These are phyloP conservation scores for Haliclystus octoradiatus DNA, from an alignment of 30 jellyfish, hydroid and myxozoan genomes.

Conservation along the genomic window DNA sequence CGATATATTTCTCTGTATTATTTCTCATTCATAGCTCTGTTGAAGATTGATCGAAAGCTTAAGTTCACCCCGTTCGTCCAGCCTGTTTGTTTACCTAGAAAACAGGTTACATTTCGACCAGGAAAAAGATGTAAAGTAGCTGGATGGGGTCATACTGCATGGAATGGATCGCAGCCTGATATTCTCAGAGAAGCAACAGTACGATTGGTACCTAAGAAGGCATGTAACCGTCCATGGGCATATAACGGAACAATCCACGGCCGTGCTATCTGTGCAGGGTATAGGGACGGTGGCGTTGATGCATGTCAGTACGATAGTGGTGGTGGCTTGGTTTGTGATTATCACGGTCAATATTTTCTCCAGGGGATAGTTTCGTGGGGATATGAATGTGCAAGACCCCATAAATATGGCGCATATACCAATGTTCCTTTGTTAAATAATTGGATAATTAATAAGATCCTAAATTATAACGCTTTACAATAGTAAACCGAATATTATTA, in stretches of 20 bases:
- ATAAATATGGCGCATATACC: constrained; percentile 72
- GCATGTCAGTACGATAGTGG: constrained; percentile 97
- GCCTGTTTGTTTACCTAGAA: constrained; percentile 62
- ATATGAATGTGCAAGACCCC: constrained; percentile 70
- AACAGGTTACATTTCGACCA: constrained; percentile 10
- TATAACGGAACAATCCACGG: constrained; percentile 56
- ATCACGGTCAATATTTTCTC: constrained; percentile 50
- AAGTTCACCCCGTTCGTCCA: constrained; percentile 22
- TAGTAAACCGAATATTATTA: too few species aligned
- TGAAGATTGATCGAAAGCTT: constrained; percentile 19
- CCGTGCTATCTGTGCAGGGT: constrained; percentile 90
- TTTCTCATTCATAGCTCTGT: constrained; percentile 14
- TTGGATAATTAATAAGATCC: constrained; percentile 56
- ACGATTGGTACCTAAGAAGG: constrained; percentile 29
- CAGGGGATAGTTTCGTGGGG: constrained; percentile 92
- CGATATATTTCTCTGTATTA: neutral
- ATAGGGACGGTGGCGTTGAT: constrained; percentile 68
- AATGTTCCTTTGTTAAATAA: constrained; percentile 32
- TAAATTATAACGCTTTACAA: constrained; percentile 50
- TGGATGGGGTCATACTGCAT: constrained; percentile 90
- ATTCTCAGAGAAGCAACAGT: constrained; percentile 58
- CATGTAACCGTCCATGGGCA: constrained; percentile 55
- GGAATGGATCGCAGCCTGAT: constrained; percentile 60
- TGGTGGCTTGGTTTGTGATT: constrained; percentile 71
- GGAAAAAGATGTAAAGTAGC: constrained; percentile 44